Conservation (phyloP, 2,888 invertebrate species). For the Eupithecia tripunctaria region DNA sequence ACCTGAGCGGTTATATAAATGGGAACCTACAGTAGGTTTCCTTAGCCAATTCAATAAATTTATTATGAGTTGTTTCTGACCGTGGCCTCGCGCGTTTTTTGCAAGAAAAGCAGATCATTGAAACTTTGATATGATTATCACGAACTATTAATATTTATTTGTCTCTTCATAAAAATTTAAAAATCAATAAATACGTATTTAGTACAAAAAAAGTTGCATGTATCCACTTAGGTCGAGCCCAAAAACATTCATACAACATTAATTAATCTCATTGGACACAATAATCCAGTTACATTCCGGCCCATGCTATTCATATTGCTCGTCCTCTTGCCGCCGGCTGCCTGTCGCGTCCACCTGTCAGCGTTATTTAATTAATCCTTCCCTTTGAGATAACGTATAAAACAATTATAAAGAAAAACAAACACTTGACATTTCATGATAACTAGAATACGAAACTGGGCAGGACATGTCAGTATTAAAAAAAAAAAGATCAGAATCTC, state of each 20-base stretch:
- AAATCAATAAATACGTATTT: too few relatives aligned
- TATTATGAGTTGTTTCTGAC: background rate
- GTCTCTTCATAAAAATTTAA: background rate
- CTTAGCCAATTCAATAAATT: background rate
- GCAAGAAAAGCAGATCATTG: background rate
- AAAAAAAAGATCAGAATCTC: too few relatives aligned
- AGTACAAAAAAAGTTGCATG: too few relatives aligned
- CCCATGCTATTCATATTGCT: background rate
- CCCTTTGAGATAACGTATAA: constrained; percentile 85
- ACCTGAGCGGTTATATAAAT: background rate
- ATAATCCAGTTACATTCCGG: constrained; percentile 4
- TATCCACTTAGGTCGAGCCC: background rate
- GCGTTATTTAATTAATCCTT: constrained; percentile 9
- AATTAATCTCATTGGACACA: background rate
- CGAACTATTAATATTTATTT: background rate
- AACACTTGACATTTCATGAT: too few relatives aligned
- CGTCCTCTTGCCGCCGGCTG: background rate
- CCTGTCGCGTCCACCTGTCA: background rate
- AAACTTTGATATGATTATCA: background rate
- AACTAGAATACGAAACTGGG: too few relatives aligned
- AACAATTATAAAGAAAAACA: too few relatives aligned
- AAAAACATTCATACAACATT: background rate
- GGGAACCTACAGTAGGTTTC: background rate
- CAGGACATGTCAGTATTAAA: too few relatives aligned
- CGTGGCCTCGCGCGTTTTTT: background rate